These are phyloP conservation scores for Orientallactaga bullata DNA, from an alignment of 2,113 vertebrate species.

Conservation along the genomic window DNA sequence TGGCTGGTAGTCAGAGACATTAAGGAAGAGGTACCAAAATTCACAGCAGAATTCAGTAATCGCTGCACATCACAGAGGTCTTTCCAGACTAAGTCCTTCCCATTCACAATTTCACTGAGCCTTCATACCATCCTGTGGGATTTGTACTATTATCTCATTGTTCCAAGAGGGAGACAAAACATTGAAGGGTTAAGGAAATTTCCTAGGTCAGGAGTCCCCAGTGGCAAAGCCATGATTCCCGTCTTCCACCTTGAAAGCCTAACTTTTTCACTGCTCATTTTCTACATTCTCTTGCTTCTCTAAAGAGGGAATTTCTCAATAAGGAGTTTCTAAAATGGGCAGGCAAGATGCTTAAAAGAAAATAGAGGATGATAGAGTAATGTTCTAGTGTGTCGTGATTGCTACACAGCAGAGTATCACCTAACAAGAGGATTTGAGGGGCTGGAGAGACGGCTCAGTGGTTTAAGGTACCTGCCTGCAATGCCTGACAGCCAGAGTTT, in stretches of 20 bases:
- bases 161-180: neutral
- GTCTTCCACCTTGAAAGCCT: neutral
- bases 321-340: neutral
- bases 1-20: neutral
- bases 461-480: too few species aligned
- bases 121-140: neutral
- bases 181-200: neutral
- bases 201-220: neutral
- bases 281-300: neutral
- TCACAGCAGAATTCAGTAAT: neutral
- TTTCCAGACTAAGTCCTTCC: neutral
- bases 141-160: neutral
- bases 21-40: neutral
- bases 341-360: neutral
- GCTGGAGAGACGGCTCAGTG: too few species aligned
- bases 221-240: neutral
- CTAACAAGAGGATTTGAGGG: neutral
- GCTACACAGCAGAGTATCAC: neutral
- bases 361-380: neutral
- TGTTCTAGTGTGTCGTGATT: neutral
- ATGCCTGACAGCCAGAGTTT: too few species aligned
- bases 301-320: neutral
- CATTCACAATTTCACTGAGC: neutral
- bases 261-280: neutral
- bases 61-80: neutral